Base-by-base conservation (phyloP, 2,888 invertebrate species). In the Pseudococcus viburni region DNA sequence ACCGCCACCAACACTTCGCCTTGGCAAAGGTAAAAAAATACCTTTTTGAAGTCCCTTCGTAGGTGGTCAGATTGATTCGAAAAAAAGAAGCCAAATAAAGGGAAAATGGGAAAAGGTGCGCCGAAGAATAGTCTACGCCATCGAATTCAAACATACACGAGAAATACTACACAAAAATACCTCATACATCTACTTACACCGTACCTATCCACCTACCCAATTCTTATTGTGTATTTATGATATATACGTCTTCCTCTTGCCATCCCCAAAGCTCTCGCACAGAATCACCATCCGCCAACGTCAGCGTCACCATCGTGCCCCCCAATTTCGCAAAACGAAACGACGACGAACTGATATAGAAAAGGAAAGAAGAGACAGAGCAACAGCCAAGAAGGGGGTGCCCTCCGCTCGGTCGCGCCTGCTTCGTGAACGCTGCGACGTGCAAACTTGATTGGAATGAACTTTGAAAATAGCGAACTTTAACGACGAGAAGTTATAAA, bases 401-500 rank as follows among this genome's bases (percentile, higher is more conserved):
- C 6, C 55, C 17, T 55, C 51, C 51, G 17, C 1, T 17, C 88
- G 77, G 59, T 85, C 84, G 83, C 85, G 84, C 84, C 89, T 80
- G 85, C 73, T 88, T 68, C 89, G 88, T 42, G 42, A 42, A 42
- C 42, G 9, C 42, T 42, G 9, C 84, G 89, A 88, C 85, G 39
- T 42, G 88, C 84, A 85, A 89, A 89, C 89, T 88, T 89, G 89
- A 89, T 89, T 88, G 89, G 89, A 89, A 89, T 89, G 89, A 88
- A 88, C 84, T 90, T 90, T 90, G 90, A 90, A 87, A 85, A 87
- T 80, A 77, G 87, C 68, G 48, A 87, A 87, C 51, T 87, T 87
- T 87, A 87, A 87, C 87, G 87, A 87, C 39, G 87, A 77, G 33
- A 77, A 87, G 80, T 77, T 87, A 87, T 87, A 87, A 90, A 90